A percentile compares a stretch with the other conserved stretches of the same genome.
These are phyloP conservation scores for Intellagama lesueurii DNA, from an alignment of 2,797 vertebrate species.

Conservation along the genomic window DNA sequence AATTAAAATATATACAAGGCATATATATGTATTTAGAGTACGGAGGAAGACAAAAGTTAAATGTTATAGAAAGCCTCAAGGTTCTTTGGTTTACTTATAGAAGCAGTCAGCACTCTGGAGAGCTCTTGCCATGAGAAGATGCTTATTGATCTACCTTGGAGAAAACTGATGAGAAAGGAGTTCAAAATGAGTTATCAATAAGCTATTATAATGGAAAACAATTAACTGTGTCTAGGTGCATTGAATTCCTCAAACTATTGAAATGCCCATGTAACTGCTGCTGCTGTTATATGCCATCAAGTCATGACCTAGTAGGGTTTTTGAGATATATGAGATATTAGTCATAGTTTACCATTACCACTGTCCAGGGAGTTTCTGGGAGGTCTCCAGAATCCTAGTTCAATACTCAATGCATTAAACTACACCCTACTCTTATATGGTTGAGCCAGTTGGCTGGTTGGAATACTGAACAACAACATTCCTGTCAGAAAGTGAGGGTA, in stretches of 20 bases:
- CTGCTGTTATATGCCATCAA: not conserved
- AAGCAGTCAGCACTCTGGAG: constrained; percentile 13
- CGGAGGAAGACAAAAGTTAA: not conserved
- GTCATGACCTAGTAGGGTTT: not conserved
- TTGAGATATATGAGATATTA: too few species aligned
- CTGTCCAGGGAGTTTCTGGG: too few species aligned
- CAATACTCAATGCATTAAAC: too few species aligned
- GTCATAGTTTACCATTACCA: too few species aligned
- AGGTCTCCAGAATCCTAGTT: too few species aligned
- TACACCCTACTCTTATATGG: too few species aligned
- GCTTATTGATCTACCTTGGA: not conserved
- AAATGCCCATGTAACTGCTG: not conserved
- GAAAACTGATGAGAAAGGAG: not conserved
- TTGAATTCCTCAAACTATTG: not conserved
- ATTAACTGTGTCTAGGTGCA: not conserved
- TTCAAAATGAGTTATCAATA: not conserved
- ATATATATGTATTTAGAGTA: not conserved
- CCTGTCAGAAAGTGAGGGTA: too few species aligned
- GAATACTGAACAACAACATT: too few species aligned
- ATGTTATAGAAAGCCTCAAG: not conserved
- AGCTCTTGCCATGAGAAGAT: not conserved
- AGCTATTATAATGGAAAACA: not conserved
- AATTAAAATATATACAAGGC: not conserved
- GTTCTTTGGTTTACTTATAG: not conserved
- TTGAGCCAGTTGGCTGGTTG: too few species aligned